Evolutionary conservation across 2,888 invertebrate species (phyloP), one percentile per base, ranked within the genome.

Genomic region (Melinopterus prodromus): DNA sequence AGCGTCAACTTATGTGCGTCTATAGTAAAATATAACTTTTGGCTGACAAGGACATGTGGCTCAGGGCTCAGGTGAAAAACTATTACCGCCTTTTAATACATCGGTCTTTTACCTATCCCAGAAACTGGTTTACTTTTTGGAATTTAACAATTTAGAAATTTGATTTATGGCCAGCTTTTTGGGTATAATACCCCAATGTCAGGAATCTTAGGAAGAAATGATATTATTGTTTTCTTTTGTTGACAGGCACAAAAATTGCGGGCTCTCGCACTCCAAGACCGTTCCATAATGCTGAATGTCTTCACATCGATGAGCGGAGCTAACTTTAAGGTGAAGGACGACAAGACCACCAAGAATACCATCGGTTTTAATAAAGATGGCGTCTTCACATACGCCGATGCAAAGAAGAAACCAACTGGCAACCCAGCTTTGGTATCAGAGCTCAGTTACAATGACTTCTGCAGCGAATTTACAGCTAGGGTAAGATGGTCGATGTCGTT

Each of bases 341-440:
- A 91, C 76, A 93, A 93, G 86, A 89, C 91, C 75, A 87, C 90
- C 2, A 91, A 91, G 79, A 91, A 92, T 79, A 88, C 94, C 78
- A 91, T 93, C 35, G 94, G 94, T 86, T 92, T 91, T 88, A 93
- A 93, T 81, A 86, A 90, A 0, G 88, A 92, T 14, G 90, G 91
- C n/a, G 93, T 93, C 2, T 91, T 94, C 83, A 90, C 93, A 79
- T 90, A 94, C 16, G 91, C 92, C 14, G 94, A 95, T 86, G 91
- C 88, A 81, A 91, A 92, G 85, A 95, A 93, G 86, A 92, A 92
- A 69, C 89, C 91, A 76, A 91, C 91, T 84, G 93, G 93, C 72
- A 90, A 90, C 6, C 86, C 91, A 6, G 91, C 92, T 12, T 87
- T 93, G 16, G 91, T 92, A 81, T 88, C 90, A 16, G 92, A 93